Evolutionary conservation across 2,113 vertebrate species (phyloP), one percentile per base, ranked within the genome.

Genomic region (Danionella cerebrum): DNA sequence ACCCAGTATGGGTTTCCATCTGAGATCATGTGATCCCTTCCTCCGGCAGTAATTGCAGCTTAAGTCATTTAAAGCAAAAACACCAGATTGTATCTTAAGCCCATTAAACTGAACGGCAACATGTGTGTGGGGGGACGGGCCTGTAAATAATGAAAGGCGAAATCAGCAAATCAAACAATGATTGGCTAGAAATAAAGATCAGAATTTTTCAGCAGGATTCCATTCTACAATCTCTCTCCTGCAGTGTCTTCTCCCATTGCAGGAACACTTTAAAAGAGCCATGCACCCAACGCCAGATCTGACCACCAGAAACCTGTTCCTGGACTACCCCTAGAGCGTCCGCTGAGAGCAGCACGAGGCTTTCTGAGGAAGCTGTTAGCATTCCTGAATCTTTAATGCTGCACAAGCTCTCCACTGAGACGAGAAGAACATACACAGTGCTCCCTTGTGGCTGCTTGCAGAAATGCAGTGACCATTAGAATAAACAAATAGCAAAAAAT

Each of bases 361-460:
- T 53, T 25, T 52, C 51, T 12, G 29, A 53, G 24, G 22, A 31
- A 8, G 10, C 4, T 38, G 29, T 51, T 24, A 65, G 21, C 22
- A 31, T 21, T 53, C 44, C 48, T 66, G 64, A 38, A 53, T 29
- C 35, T 53, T 66, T 66, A 31, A 66, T 13, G 12, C n/a, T 1
- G 22, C 10, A 12, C 18, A 27, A 66, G 42, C 25, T 18, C 5
- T 51, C 35, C 55, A 22, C 9, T 3, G 27, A 21, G 14, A 51
- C 4, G 14, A 41, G 41, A 35, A 66, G 2, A 41, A 54, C 29
- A 19, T 31, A 22, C 8, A 21, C 16, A 55, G 63, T 36, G 19
- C 50, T 42, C 35, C 63, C 68, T 71, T 54, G 68, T 75, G 73
- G 63, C 3, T n/a, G 66, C 25, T 36, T 10, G 21, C 13, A 16